These are phyloP conservation scores for Deilephila porcellus DNA, from an alignment of 2,888 invertebrate species.

Conservation along the genomic window DNA sequence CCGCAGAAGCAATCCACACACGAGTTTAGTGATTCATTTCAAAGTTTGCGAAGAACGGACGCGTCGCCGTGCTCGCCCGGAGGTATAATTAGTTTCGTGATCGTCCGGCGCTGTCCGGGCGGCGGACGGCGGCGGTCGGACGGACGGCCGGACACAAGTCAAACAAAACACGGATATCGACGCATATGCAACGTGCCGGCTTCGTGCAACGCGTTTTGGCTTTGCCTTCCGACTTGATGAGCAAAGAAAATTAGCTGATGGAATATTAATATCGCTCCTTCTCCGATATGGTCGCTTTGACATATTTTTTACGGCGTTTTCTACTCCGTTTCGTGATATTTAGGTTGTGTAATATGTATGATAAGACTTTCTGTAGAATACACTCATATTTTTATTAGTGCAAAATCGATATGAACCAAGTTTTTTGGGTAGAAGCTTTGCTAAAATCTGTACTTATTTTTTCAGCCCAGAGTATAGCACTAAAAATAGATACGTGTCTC, in stretches of 20 bases:
- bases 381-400: not conserved
- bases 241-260: conserved; percentile 33
- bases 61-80: conserved; percentile 60
- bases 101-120: conserved; percentile 47
- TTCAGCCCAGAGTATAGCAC: not conserved
- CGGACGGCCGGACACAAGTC: conserved; percentile 62
- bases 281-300: not conserved
- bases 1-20: conserved; percentile 48
- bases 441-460: not conserved
- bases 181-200: conserved; percentile 46
- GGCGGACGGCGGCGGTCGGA: conserved; percentile 37
- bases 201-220: conserved; percentile 27
- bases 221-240: conserved; percentile 37
- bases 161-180: conserved; percentile 69
- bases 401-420: not conserved
- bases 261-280: conserved; percentile 22
- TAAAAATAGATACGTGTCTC: not conserved
- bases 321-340: not conserved
- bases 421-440: no score
- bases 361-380: not conserved
- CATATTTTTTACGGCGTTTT: not conserved
- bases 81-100: conserved; percentile 78
- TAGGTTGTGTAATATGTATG: not conserved
- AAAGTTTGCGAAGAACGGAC: conserved; percentile 66
- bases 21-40: conserved; percentile 61